These are phyloP conservation scores for Belgica antarctica DNA, from an alignment of 2,888 invertebrate species.

Conservation along the genomic window DNA sequence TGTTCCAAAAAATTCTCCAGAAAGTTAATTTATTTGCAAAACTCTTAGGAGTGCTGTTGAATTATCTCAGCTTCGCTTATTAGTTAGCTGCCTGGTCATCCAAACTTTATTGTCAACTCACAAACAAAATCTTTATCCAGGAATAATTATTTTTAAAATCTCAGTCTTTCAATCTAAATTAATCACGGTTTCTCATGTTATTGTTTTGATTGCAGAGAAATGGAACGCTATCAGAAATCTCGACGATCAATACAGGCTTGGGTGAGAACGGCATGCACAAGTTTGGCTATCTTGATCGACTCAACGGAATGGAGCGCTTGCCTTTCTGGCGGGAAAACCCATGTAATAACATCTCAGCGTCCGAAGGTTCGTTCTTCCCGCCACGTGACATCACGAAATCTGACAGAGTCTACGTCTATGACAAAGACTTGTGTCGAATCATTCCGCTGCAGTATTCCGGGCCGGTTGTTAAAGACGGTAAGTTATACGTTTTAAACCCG, in stretches of 20 bases:
- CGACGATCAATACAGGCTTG: slow-evolving; percentile 75
- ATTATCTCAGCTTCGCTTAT: no score
- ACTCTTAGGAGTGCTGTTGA: no score
- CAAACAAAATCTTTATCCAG: no score
- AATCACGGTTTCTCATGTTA: no score
- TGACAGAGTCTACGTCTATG: slow-evolving; percentile 73
- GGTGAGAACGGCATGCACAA: slow-evolving; percentile 67
- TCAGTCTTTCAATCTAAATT: no score
- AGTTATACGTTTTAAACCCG: no score
- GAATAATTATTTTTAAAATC: no score
- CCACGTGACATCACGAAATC: slow-evolving; percentile 69
- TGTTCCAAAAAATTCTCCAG: no score
- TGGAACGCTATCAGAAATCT: slow-evolving; percentile 75
- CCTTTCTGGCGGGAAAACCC: slow-evolving; percentile 74
- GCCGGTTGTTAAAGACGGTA: slow-evolving; percentile 69
- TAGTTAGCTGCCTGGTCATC: no score
- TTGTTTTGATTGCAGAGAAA: slow-evolving; percentile 62
- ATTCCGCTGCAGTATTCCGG: slow-evolving; percentile 71
- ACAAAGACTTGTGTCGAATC: slow-evolving; percentile 81
- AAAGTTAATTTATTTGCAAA: no score
- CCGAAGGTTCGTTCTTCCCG: slow-evolving; percentile 82
- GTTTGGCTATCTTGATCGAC: slow-evolving; percentile 72
- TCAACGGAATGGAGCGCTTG: slow-evolving; percentile 73
- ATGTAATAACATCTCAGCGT: slow-evolving; percentile 69
- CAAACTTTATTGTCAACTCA: no score